Evolutionary conservation across 2,888 invertebrate genomes (phyloP).

Genomic region (Lycia hirtaria): DNA sequence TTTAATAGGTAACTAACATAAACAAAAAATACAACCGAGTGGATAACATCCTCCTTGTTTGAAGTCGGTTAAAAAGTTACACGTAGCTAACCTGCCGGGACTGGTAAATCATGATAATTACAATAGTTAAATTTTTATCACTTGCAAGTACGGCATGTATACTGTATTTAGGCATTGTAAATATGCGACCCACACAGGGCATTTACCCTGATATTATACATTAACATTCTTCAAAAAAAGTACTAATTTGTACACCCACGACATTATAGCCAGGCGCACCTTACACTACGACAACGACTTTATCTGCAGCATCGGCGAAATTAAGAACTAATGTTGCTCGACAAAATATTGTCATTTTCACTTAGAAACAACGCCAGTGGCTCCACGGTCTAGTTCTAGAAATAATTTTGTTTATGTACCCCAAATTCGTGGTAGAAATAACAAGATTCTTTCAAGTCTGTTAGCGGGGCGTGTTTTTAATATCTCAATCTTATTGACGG

Average conservation of each 20-base stretch:
- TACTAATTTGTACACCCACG: conserved; percentile 1
- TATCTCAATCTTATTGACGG: conserved; percentile 34
- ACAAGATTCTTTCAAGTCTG: conserved; percentile 23
- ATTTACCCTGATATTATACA: not conserved
- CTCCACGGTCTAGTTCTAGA: not conserved
- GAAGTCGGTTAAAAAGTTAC: no score
- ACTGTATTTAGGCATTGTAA: not conserved
- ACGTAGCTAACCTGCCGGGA: no score
- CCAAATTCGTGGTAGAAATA: conserved; percentile 14
- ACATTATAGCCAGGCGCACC: not conserved
- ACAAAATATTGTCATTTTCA: not conserved
- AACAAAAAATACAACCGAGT: no score
- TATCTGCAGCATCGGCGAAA: no score
- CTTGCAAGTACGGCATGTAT: no score
- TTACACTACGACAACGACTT: not conserved
- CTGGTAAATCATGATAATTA: no score
- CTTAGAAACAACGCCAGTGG: not conserved
- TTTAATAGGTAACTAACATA: no score
- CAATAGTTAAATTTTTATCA: no score
- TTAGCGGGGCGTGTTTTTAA: conserved; percentile 21
- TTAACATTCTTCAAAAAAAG: conserved; percentile 1
- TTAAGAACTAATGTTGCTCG: not conserved
- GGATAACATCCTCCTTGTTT: no score
- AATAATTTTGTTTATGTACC: not conserved
- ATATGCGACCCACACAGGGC: not conserved